phyloP scores from a whole-genome alignment of 1,140 invertebrate species.

The Lethocerus indicus region DNA sequence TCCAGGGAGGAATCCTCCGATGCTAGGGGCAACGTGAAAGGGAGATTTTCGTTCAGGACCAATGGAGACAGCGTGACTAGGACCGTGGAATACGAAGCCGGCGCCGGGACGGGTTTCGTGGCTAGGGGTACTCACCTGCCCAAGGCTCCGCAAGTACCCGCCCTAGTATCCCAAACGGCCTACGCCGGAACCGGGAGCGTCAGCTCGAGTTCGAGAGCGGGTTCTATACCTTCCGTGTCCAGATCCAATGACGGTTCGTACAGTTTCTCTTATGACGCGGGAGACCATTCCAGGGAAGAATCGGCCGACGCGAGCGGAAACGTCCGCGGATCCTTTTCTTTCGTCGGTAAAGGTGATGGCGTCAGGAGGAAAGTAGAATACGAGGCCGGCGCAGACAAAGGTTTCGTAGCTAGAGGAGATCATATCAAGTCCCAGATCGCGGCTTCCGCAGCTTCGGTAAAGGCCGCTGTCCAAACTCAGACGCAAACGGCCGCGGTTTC shows the following conservation, averaged over 20 bases:
- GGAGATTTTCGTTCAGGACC: slow-evolving; percentile 16
- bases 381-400: slow-evolving; percentile 16
- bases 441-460: neutral
- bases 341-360: slow-evolving; percentile 16
- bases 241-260: slow-evolving; percentile 13
- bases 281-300: slow-evolving; percentile 17
- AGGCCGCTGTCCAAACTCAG: neutral
- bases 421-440: neutral
- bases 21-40: slow-evolving; percentile 19
- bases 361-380: slow-evolving; percentile 16
- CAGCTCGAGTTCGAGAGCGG: too few species aligned
- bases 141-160: too few species aligned
- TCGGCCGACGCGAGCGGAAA: slow-evolving; percentile 18
- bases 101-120: slow-evolving; percentile 16
- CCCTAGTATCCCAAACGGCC: too few species aligned
- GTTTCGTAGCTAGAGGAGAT: slow-evolving; percentile 16
- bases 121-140: slow-evolving; percentile 11
- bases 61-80: slow-evolving; percentile 15
- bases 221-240: too few species aligned
- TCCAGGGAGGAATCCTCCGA: slow-evolving; percentile 18
- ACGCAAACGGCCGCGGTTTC: neutral
- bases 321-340: slow-evolving; percentile 18
- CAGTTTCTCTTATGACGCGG: slow-evolving; percentile 19
- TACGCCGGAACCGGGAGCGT: too few species aligned
- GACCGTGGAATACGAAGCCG: slow-evolving; percentile 18